Evolutionary conservation across 2,888 invertebrate species (phyloP).

Genomic region (Nephrotoma flavescens): DNA sequence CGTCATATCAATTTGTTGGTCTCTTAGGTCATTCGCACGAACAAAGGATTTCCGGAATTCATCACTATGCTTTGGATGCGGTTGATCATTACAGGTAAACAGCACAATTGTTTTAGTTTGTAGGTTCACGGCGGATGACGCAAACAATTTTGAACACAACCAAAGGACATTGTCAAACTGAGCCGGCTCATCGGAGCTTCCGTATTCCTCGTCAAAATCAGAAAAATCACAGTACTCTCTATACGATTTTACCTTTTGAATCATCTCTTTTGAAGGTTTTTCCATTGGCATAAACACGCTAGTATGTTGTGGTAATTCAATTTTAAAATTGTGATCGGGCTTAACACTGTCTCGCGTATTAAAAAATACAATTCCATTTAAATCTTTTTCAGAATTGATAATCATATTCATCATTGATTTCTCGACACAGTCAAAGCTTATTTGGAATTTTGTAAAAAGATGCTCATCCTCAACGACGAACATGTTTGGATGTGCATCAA

Average conservation of each 20-base stretch:
- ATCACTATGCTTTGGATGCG: constrained; percentile 19
- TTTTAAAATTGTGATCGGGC: constrained; percentile 21
- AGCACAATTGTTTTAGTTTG: constrained; percentile 36
- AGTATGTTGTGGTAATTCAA: constrained; percentile 23
- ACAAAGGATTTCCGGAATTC: constrained; percentile 37
- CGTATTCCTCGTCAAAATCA: constrained; percentile 21
- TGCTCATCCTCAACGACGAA: constrained; percentile 4
- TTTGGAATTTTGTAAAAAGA: constrained; percentile 5
- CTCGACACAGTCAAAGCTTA: constrained; percentile 8
- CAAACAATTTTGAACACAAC: constrained; percentile 40
- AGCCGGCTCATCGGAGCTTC: constrained; percentile 18
- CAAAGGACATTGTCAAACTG: constrained; percentile 37
- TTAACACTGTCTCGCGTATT: constrained; percentile 26
- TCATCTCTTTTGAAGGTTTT: constrained; percentile 23
- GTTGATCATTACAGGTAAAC: constrained; percentile 24
- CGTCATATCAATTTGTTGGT: constrained; percentile 45
- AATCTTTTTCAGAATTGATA: constrained; percentile 21
- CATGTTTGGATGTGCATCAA: constrained; percentile 11
- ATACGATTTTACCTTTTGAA: constrained; percentile 25
- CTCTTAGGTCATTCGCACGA: constrained; percentile 46
- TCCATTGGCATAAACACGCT: constrained; percentile 26
- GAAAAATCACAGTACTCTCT: constrained; percentile 17
- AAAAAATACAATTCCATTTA: constrained; percentile 24
- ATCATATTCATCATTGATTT: constrained; percentile 11
- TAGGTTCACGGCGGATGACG: constrained; percentile 37